Evolutionary conservation across 2,113 vertebrate species (phyloP), one percentile per base, ranked within the genome.

Genomic region (Emydura subglobosa): DNA sequence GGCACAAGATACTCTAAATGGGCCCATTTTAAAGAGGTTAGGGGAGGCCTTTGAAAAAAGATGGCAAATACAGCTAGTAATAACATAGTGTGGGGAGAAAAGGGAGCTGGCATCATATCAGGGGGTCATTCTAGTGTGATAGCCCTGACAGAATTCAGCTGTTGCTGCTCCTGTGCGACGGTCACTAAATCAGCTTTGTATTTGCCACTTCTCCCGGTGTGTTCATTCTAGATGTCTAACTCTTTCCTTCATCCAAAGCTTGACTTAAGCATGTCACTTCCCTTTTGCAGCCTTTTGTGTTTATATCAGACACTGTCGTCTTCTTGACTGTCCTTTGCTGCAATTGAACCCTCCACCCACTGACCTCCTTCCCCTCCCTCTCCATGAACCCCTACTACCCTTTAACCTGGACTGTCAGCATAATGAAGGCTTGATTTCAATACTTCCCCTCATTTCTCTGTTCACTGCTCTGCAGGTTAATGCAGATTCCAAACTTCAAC

Each of bases 401-500:
- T 96, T 97, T 97, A 98, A 97, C 97, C 98, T 94, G 96, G 95
- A 94, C 97, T 98, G 98, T 98, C 92, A 87, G 97, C 94, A 98
- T 99, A 99, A 98, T 98, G 98, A 98, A 98, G 98, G 98, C 97
- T 98, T 98, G 98, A 99, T 99, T 99, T 99, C 98, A 98, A 96
- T 98, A 95, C 97, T 96, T 97, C 97, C 96, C 97, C 96, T 98
- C 97, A 98, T 98, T 98, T 98, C 98, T 98, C 98, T 98, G 97
- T 98, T 98, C 98, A 98, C 97, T 97, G 98, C 98, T 98, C 98
- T 97, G 97, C 96, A 98, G 99, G 98, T 99, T 99, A 99, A 99
- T 99, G 98, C 98, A 98, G 99, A 99, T 99, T 98, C 98, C 98
- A 98, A 98, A 98, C 98, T 98, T 99, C 98, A 99, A 98, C 98